A percentile compares a stretch with the other conserved stretches of the same genome.
These are phyloP conservation scores for Ectropis crepuscularia DNA, from an alignment of 2,888 invertebrate genomes.

Conservation along the genomic window DNA sequence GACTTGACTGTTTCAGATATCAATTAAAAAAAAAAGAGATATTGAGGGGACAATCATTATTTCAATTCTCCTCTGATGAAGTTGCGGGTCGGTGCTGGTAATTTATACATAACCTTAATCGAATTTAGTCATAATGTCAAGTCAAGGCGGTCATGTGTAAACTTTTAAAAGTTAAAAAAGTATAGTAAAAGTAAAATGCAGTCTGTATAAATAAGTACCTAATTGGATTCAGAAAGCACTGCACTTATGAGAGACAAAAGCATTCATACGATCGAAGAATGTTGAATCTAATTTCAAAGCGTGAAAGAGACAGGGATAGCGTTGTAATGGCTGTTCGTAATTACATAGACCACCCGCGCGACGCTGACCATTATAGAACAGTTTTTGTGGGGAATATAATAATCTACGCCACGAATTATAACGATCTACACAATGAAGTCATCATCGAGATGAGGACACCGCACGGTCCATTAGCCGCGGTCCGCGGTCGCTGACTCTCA, in stretches of 20 bases:
- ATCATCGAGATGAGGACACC: constrained; percentile 60
- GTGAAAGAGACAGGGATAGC: constrained; percentile 58
- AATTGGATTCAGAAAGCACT: neutral
- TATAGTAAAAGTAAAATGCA: no score
- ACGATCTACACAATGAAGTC: constrained; percentile 70
- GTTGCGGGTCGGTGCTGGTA: no score
- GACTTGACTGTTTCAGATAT: no score
- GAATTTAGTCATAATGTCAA: no score
- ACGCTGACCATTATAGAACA: constrained; percentile 61
- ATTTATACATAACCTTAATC: no score
- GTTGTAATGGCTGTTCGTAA: constrained; percentile 60
- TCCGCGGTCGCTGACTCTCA: constrained; percentile 33
- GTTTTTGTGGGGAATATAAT: constrained; percentile 69
- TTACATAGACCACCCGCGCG: constrained; percentile 77
- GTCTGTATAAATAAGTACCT: no score
- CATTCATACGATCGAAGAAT: constrained; percentile 18
- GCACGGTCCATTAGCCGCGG: constrained; percentile 42
- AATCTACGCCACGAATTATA: constrained; percentile 69
- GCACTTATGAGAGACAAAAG: constrained; percentile 6
- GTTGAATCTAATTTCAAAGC: constrained; percentile 37
- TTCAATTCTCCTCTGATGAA: no score
- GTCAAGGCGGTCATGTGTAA: no score
- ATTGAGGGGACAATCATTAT: no score
- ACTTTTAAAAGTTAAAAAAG: no score
- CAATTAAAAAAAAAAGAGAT: no score